Conservation (phyloP, 1,140 invertebrate genomes). For the Pseudomyrmex sp. region DNA sequence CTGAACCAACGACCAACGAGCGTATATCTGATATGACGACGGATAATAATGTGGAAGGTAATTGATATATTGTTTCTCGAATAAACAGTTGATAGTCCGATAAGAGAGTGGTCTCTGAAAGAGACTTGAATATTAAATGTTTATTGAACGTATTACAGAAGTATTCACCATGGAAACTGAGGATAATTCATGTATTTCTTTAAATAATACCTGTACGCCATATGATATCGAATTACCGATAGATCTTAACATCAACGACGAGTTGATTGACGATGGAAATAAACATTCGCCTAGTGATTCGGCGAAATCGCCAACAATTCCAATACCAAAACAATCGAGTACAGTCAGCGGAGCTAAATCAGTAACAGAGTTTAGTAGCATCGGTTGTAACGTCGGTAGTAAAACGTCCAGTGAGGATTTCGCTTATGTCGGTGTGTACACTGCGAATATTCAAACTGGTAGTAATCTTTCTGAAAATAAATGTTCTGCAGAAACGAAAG, state of each 20-base stretch:
- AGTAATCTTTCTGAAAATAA: conserved; percentile 55
- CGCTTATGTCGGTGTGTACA: conserved; percentile 33
- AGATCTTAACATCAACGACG: conserved; percentile 78
- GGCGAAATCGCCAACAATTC: conserved; percentile 87
- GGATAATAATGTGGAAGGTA: conserved; percentile 79
- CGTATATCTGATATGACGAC: conserved; percentile 39
- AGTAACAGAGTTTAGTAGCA: conserved; percentile 86
- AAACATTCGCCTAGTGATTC: conserved; percentile 74
- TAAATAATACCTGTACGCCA: conserved; percentile 51
- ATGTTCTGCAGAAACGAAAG: conserved; percentile 25
- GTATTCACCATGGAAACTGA: conserved; percentile 88
- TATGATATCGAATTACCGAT: conserved; percentile 75
- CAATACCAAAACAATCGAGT: conserved; percentile 85
- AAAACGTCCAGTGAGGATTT: conserved; percentile 84
- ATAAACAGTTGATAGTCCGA: background rate
- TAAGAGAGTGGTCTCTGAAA: background rate
- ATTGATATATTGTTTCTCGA: background rate
- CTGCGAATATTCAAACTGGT: conserved; percentile 28
- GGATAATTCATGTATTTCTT: conserved; percentile 75
- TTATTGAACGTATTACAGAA: conserved; percentile 73
- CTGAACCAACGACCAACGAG: conserved; percentile 57
- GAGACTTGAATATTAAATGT: conserved; percentile 11
- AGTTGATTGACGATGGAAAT: conserved; percentile 76
- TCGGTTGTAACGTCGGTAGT: conserved; percentile 87
- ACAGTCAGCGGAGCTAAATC: conserved; percentile 77